Percentiles rank a stretch among this genome's conserved stretches.
Conservation (phyloP, 1,140 invertebrate species). For the Drosophila carrolli region DNA sequence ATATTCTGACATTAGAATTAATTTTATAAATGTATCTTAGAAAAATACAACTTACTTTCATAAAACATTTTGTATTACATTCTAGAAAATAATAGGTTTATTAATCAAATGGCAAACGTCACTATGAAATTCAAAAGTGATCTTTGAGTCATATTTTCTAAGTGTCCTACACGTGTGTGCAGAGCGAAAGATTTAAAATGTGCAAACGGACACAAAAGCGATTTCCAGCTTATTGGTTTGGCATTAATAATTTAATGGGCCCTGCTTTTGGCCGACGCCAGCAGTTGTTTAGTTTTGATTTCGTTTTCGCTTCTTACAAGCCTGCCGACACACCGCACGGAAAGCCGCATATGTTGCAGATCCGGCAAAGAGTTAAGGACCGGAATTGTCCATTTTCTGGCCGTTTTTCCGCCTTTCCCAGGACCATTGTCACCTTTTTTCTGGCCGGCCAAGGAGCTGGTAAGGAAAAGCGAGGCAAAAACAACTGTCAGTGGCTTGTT, state of each 20-base stretch:
- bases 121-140: background rate
- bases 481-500: constrained; percentile 78
- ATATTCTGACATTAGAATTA: too few species aligned
- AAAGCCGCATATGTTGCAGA: constrained; percentile 73
- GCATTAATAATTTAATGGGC: constrained; percentile 44
- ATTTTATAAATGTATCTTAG: background rate
- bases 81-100: background rate
- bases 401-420: constrained; percentile 45
- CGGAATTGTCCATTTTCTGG: constrained; percentile 71
- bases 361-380: constrained; percentile 33
- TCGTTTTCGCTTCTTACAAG: constrained; percentile 21
- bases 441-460: constrained; percentile 14
- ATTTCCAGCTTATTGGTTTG: constrained; percentile 46
- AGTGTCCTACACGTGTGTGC: constrained; percentile 7
- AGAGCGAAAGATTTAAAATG: constrained; percentile 13
- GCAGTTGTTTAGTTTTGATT: constrained; percentile 39
- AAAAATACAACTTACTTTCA: background rate
- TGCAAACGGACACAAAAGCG: constrained; percentile 39
- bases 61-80: background rate
- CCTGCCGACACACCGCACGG: constrained; percentile 15
- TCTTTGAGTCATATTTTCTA: background rate
- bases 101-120: background rate
- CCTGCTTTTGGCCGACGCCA: constrained; percentile 38
- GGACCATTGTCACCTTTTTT: constrained; percentile 74
- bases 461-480: constrained; percentile 48